phyloP scores from a whole-genome alignment of 92 coral and sea anemone species.

The Zoanthus solanderi region DNA sequence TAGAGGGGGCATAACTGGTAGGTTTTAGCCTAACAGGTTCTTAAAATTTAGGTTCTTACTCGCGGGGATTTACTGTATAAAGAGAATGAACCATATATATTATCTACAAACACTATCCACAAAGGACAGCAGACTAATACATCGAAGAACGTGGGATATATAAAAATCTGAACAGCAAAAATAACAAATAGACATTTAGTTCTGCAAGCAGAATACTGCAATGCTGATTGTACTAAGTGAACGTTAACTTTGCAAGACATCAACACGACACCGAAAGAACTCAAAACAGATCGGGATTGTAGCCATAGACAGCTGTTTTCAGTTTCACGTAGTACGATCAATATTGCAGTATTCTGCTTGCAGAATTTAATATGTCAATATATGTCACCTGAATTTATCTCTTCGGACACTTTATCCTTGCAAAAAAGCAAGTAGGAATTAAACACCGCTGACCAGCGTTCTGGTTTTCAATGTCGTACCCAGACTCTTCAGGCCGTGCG shows the following conservation, averaged over 20 bases:
- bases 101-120: neutral
- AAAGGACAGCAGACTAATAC: constrained; percentile 21
- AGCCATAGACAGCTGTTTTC: constrained; percentile 5
- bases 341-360: constrained; percentile 48
- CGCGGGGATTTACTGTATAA: too few species aligned
- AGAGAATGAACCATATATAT: neutral
- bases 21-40: too few species aligned
- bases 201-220: constrained; percentile 42
- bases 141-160: constrained; percentile 37
- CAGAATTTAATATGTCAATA: constrained; percentile 1
- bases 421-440: too few species aligned
- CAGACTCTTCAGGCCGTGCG: too few species aligned
- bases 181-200: constrained; percentile 26
- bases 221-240: constrained; percentile 38
- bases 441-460: too few species aligned
- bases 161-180: constrained; percentile 40
- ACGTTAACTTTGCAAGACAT: constrained; percentile 44
- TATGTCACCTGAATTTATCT: neutral
- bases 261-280: constrained; percentile 48
- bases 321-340: constrained; percentile 26
- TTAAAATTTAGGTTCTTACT: too few species aligned
- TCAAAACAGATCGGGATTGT: constrained; percentile 29
- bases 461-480: too few species aligned
- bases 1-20: too few species aligned
- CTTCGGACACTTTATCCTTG: too few species aligned